Conservation (phyloP, 2,888 invertebrate species). For the Mesorhabditis spiculigera region DNA sequence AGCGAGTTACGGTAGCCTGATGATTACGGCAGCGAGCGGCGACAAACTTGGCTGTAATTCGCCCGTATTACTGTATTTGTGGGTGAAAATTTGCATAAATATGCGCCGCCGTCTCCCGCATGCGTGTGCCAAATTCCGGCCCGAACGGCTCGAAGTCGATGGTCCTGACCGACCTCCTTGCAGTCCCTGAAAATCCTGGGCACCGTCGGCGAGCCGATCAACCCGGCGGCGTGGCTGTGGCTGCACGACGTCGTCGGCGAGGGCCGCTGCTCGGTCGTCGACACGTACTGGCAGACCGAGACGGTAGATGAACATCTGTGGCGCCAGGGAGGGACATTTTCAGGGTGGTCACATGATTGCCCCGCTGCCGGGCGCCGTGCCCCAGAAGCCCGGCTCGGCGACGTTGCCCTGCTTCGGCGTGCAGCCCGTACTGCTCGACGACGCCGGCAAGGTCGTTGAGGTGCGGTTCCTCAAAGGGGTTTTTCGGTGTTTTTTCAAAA, state of each 20-base stretch:
- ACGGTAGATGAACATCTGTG: constrained; percentile 65
- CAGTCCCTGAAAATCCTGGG: constrained; percentile 76
- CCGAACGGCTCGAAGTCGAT: too few species aligned
- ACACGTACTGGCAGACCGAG: constrained; percentile 99
- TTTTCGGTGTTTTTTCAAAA: too few species aligned
- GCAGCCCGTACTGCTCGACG: constrained; percentile 79
- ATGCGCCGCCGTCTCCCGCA: too few species aligned
- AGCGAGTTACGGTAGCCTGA: too few species aligned
- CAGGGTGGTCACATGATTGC: constrained; percentile 89
- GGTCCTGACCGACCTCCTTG: neutral
- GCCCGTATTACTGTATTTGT: too few species aligned
- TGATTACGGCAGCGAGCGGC: too few species aligned
- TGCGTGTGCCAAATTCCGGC: too few species aligned
- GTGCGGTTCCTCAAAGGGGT: neutral
- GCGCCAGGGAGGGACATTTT: neutral
- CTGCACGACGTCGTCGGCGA: constrained; percentile 60
- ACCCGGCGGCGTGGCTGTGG: constrained; percentile 71
- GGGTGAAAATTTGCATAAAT: too few species aligned
- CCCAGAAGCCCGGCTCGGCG: constrained; percentile 97
- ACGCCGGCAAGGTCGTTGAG: constrained; percentile 66
- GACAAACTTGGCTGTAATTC: too few species aligned
- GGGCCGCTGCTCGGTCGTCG: constrained; percentile 75
- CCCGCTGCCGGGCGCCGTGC: constrained; percentile 88
- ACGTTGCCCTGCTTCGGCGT: constrained; percentile 97
- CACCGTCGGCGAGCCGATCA: constrained; percentile 97